A percentile compares a stretch with the other conserved stretches of the same genome.
phyloP scores from a whole-genome alignment of 2,113 vertebrate genomes.

The Toxotes chatareus region DNA sequence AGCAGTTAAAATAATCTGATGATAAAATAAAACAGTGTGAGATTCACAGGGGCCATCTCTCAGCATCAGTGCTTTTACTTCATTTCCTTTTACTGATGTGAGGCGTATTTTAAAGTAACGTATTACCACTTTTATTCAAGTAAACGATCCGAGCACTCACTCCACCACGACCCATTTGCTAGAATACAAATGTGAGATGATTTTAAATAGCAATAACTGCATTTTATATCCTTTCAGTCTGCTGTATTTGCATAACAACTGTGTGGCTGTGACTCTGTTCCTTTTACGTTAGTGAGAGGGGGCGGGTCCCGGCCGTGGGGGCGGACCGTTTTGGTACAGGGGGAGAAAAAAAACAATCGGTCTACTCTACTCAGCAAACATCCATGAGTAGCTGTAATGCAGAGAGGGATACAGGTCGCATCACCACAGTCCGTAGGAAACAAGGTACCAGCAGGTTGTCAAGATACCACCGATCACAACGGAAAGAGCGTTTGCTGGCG shows the following conservation, averaged over 20 bases:
- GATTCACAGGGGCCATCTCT: neutral
- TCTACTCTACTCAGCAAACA: conserved; percentile 59
- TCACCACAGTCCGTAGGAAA: conserved; percentile 44
- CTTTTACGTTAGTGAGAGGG: conserved; percentile 43
- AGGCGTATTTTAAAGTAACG: too few species aligned
- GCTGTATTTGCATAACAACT: conserved; percentile 70
- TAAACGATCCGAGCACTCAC: neutral
- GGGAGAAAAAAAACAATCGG: conserved; percentile 28
- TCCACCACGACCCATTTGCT: neutral
- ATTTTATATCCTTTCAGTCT: neutral
- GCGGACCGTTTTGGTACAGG: conserved; percentile 46
- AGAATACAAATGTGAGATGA: neutral
- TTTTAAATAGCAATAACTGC: neutral
- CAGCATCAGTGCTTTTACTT: neutral
- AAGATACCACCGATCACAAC: conserved; percentile 77
- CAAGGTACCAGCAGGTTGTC: conserved; percentile 56
- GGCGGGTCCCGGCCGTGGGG: conserved; percentile 43
- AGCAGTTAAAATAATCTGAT: neutral
- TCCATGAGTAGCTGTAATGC: conserved; percentile 58
- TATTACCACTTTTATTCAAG: neutral
- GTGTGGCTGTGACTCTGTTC: conserved; percentile 33
- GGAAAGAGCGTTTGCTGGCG: conserved; percentile 74
- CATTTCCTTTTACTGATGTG: too few species aligned
- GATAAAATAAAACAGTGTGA: neutral
- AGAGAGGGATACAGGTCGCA: conserved; percentile 54